Evolutionary conservation across 2,888 invertebrate genomes (phyloP).

Genomic region (Anorthoa munda): DNA sequence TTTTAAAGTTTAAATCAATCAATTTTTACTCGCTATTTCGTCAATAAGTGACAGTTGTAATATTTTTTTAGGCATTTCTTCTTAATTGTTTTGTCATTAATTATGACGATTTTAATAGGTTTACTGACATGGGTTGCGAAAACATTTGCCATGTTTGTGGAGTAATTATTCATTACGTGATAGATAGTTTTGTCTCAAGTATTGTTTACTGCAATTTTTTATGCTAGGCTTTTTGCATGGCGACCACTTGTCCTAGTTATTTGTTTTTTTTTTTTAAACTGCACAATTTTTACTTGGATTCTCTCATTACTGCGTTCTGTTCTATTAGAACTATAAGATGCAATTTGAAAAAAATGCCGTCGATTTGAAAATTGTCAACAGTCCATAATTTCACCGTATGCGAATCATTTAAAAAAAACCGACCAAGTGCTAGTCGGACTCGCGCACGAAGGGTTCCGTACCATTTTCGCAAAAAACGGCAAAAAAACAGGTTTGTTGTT

Average conservation of each 20-base stretch:
- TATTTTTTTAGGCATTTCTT: conserved; percentile 28
- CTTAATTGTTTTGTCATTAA: conserved; percentile 18
- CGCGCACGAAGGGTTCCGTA: too few species aligned
- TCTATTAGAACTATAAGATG: too few species aligned
- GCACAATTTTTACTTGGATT: neutral
- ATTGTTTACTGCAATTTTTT: conserved; percentile 1
- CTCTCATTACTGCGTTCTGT: too few species aligned
- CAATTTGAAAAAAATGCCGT: too few species aligned
- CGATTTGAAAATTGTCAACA: too few species aligned
- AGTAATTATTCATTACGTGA: too few species aligned
- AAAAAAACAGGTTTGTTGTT: too few species aligned
- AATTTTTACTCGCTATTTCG: conserved; percentile 10
- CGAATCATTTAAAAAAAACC: too few species aligned
- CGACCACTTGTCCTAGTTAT: neutral
- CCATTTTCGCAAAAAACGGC: too few species aligned
- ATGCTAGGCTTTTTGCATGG: neutral
- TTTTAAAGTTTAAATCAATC: conserved; percentile 27
- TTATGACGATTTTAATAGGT: neutral
- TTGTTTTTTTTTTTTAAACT: neutral
- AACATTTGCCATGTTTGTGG: conserved; percentile 9
- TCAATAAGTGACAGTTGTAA: conserved; percentile 16
- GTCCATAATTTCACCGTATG: too few species aligned
- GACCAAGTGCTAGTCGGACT: too few species aligned
- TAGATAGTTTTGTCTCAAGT: too few species aligned
- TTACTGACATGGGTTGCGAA: conserved; percentile 22